Percentiles rank a stretch among this genome's conserved stretches.
phyloP scores from a whole-genome alignment of 2,113 vertebrate species.

The Pteronura brasiliensis region DNA sequence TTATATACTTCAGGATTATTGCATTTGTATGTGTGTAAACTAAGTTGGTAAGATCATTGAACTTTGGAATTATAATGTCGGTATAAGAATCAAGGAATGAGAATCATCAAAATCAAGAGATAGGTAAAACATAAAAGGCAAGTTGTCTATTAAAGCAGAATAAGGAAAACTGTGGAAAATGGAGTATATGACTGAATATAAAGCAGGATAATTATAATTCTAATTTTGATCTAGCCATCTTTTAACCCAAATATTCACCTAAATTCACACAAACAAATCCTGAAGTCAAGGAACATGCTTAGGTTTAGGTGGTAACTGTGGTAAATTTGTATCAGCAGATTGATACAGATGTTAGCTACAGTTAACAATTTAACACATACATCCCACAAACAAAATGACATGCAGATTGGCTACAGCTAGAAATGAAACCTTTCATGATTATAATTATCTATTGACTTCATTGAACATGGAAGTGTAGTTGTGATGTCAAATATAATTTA shows the following conservation, averaged over 20 bases:
- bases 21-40: not conserved
- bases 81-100: not conserved
- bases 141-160: not conserved
- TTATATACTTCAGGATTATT: not conserved
- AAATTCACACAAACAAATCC: not conserved
- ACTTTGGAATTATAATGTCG: not conserved
- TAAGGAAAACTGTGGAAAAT: not conserved
- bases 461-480: conserved; percentile 30
- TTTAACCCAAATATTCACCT: not conserved
- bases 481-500: conserved; percentile 63
- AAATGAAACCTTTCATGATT: conserved; percentile 25
- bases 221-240: conserved; percentile 13
- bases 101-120: conserved; percentile 14
- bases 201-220: not conserved
- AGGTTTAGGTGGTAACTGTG: not conserved
- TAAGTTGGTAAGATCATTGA: not conserved
- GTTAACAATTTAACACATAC: not conserved
- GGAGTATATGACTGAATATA: not conserved
- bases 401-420: not conserved
- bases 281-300: not conserved
- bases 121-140: not conserved
- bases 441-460: not conserved
- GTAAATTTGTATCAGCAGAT: not conserved
- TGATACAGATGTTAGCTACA: not conserved
- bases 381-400: not conserved